These are phyloP conservation scores for Charadrius vociferus DNA, from an alignment of 2,113 vertebrate genomes.

Conservation along the genomic window DNA sequence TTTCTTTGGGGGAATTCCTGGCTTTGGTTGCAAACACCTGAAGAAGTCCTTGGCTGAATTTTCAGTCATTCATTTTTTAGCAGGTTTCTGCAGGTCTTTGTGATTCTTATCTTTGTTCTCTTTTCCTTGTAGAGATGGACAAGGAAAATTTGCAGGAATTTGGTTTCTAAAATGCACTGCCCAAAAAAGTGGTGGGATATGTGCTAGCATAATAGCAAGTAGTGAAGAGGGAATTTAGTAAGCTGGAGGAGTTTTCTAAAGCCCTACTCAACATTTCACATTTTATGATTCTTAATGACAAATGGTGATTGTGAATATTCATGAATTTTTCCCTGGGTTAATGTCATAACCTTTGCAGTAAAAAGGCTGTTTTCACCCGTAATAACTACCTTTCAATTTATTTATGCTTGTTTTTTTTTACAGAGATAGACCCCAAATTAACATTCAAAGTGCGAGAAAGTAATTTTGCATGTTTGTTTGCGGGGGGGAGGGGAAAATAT, in stretches of 20 bases:
- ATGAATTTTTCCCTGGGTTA: conserved; percentile 69
- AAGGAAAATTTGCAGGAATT: not conserved
- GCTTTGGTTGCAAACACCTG: not conserved
- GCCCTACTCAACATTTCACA: conserved; percentile 54
- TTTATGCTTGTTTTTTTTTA: not conserved
- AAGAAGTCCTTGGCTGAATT: not conserved
- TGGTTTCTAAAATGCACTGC: not conserved
- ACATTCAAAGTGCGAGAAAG: not conserved
- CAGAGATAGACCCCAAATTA: conserved; percentile 29
- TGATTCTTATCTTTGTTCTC: not conserved
- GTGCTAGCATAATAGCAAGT: not conserved
- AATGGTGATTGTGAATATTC: conserved; percentile 69
- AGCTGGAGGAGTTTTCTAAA: conserved; percentile 56
- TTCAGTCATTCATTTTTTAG: not conserved
- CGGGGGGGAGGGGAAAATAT: not conserved
- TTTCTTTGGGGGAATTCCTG: not conserved
- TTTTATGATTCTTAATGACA: conserved; percentile 70
- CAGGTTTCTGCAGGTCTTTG: not conserved
- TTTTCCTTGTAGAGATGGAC: not conserved
- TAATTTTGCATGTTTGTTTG: conserved; percentile 8
- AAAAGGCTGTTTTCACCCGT: conserved; percentile 36
- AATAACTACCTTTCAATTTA: conserved; percentile 50
- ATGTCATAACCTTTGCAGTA: conserved; percentile 63
- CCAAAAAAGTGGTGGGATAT: not conserved
- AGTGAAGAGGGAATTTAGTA: conserved; percentile 45